phyloP scores from a whole-genome alignment of 2,797 vertebrate species.

The Meda fulgida region DNA sequence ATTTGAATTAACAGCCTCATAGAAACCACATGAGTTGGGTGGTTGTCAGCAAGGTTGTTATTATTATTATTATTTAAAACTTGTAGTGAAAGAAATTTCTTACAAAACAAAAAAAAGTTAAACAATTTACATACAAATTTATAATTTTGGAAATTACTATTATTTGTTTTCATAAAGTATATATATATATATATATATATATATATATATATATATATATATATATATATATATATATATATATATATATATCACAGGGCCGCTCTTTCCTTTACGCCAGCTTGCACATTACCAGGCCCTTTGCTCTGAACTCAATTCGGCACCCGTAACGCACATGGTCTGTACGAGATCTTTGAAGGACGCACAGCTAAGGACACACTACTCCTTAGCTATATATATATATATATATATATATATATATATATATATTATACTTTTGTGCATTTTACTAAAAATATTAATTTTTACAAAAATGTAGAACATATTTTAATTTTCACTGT shows the following conservation, averaged over 20 bases:
- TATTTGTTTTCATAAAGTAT: background rate
- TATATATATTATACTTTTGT: background rate
- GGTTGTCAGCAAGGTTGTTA: background rate
- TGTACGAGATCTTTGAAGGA: no score
- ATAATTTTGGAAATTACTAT: background rate
- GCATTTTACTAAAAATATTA: background rate
- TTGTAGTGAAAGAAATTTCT: background rate
- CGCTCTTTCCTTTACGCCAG: no score
- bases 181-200: no score
- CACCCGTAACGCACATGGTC: no score
- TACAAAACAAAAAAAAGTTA: background rate
- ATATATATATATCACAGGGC: no score
- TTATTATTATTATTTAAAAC: background rate
- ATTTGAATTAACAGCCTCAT: background rate
- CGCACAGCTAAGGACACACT: no score
- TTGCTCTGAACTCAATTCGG: no score
- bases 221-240: no score
- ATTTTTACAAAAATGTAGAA: background rate
- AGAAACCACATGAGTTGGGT: background rate
- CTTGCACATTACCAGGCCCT: no score
- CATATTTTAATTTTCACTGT: background rate
- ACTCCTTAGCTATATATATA: background rate
- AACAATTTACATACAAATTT: background rate
- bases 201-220: no score
- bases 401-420: background rate